Evolutionary conservation across 2,113 vertebrate genomes (phyloP).

Genomic region (Actenoides lindsayi): DNA sequence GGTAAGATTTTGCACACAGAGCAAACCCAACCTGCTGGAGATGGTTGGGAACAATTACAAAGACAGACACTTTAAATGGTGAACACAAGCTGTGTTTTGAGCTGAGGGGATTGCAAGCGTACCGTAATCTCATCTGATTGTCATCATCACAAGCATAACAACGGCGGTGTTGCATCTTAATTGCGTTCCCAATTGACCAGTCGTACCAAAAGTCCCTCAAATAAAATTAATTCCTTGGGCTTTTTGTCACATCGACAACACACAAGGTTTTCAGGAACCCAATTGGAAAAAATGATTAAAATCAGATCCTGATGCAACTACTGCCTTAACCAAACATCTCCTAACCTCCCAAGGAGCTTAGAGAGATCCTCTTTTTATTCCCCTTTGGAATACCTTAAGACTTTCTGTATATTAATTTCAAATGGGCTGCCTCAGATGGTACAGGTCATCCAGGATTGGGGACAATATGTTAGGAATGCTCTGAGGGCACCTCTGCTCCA

Average conservation of each 20-base stretch:
- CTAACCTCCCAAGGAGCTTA: not conserved
- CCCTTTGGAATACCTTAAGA: not conserved
- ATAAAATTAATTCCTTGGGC: conserved; percentile 1
- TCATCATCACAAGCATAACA: not conserved
- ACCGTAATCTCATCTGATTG: not conserved
- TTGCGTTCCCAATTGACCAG: conserved; percentile 3
- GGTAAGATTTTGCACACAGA: not conserved
- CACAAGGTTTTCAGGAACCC: not conserved
- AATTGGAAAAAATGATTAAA: not conserved
- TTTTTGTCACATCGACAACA: not conserved
- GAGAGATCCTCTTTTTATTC: not conserved
- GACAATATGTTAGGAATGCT: not conserved
- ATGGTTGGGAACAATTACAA: not conserved
- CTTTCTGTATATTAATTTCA: not conserved
- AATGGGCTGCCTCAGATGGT: not conserved
- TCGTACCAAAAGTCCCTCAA: not conserved
- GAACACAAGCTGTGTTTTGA: not conserved
- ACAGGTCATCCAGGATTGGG: not conserved
- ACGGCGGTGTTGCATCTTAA: conserved; percentile 2
- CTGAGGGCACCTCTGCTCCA: not conserved
- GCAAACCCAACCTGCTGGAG: not conserved
- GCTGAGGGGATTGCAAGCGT: not conserved
- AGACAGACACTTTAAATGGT: not conserved
- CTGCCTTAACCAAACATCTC: not conserved
- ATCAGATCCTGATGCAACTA: not conserved